Conservation (phyloP, 2,113 vertebrate genomes). For the Microcebus jonahi region DNA sequence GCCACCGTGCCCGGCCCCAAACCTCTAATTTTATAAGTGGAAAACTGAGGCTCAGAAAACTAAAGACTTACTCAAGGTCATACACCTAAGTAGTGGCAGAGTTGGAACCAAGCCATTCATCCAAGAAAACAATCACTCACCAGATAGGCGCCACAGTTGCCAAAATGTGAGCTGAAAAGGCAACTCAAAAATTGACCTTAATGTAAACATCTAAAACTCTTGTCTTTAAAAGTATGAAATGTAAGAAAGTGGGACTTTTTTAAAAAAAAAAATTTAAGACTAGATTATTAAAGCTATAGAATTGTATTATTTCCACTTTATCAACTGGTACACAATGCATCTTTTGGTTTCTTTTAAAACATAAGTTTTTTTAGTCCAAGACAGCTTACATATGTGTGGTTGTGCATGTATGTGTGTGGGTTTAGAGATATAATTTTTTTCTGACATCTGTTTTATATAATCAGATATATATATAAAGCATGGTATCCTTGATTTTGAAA, state of each 20-base stretch:
- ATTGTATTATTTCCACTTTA: neutral
- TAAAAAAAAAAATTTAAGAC: neutral
- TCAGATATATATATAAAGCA: neutral
- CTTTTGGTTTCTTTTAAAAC: neutral
- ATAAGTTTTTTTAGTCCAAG: conserved; percentile 30
- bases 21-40: conserved; percentile 40
- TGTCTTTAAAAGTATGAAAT: neutral
- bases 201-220: conserved; percentile 28
- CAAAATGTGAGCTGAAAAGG: conserved; percentile 17
- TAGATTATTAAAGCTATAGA: conserved; percentile 11
- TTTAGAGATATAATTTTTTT: conserved; percentile 20
- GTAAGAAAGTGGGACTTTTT: neutral
- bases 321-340: neutral
- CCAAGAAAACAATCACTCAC: neutral
- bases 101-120: neutral
- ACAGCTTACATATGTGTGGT: neutral
- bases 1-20: neutral
- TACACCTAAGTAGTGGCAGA: neutral
- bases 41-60: conserved; percentile 19
- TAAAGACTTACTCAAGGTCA: neutral
- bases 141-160: neutral
- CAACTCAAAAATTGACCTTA: conserved; percentile 34
- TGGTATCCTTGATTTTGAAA: conserved; percentile 28
- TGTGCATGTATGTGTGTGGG: neutral
- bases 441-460: conserved; percentile 17